Percentiles rank a stretch among this genome's conserved stretches.
These are phyloP conservation scores for Chamaea fasciata DNA, from an alignment of 2,113 vertebrate species.

Conservation along the genomic window DNA sequence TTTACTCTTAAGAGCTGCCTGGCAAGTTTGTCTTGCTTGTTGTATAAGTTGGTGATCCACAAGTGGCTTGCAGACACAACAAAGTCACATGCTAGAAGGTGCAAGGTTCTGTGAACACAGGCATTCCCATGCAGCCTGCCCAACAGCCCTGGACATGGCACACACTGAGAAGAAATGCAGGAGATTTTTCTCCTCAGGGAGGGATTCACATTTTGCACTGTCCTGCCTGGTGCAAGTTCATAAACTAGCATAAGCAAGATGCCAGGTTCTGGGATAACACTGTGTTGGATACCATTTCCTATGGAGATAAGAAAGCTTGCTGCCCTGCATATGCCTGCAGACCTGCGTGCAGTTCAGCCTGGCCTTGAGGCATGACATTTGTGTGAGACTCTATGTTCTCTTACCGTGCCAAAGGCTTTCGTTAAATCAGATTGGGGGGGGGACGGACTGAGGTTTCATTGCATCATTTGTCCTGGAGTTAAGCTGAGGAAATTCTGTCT, in stretches of 20 bases:
- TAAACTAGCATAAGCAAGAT: not conserved
- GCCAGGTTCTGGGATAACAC: not conserved
- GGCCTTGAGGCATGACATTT: not conserved
- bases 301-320: not conserved
- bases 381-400: accelerated
- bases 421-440: not conserved
- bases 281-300: not conserved
- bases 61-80: not conserved
- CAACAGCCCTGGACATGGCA: accelerated
- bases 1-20: not conserved
- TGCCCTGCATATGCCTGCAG: not conserved
- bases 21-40: not conserved
- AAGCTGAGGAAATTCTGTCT: not conserved
- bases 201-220: not conserved
- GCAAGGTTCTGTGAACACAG: not conserved
- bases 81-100: not conserved
- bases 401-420: not conserved
- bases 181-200: not conserved
- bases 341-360: not conserved
- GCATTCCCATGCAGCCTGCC: not conserved
- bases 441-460: not conserved
- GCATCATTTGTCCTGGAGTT: not conserved
- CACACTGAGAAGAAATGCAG: accelerated
- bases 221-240: not conserved
- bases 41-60: not conserved